Evolutionary conservation across 1,140 invertebrate species (phyloP), one percentile per base, ranked within the genome.

Genomic region (Drosophila repleta): DNA sequence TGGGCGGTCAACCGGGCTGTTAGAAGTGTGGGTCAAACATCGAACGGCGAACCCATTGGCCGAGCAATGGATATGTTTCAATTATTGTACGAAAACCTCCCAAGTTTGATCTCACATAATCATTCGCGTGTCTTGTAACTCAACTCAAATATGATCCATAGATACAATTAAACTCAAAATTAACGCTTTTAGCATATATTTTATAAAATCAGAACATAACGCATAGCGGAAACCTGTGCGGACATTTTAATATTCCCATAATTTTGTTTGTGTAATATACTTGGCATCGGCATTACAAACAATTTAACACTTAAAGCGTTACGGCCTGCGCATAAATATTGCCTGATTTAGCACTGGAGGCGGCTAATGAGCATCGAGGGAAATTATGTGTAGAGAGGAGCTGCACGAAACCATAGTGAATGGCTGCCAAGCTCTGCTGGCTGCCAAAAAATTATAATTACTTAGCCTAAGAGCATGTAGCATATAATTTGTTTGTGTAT

Each of bases 221-320:
- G 11, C 18, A 43, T 8, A 15, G 1, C 10, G 11, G 29, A 17
- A 15, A 37, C 13, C 39, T 57, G 35, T 52, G 46, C 35, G 35
- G 20, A 49, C 60, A 32, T 53, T 51, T 78, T 76, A 71, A 71
- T 75, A 65, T 60, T 64, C 70, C 67, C 58, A 37, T 77, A 72
- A 74, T 75, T 75, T 72, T 87, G 73, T 80, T 67, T 63, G 67
- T 79, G 88, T 88, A 87, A 87, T 79, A 76, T 71, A 82, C 74
- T 82, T 79, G 78, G 66, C 74, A 87, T 81, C 81, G 82, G 68
- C 60, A 73, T n/a, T n/a, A 63, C 66, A 87, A 75, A 74, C 71
- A 78, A 78, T 87, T 85, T 85, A 67, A 87, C 82, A 85, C 78
- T 85, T 87, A 69, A 67, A 67, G 53, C 74, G 55, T 43, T 66